Conservation (phyloP, 2,113 vertebrate species). For the Corythornis cristatus region DNA sequence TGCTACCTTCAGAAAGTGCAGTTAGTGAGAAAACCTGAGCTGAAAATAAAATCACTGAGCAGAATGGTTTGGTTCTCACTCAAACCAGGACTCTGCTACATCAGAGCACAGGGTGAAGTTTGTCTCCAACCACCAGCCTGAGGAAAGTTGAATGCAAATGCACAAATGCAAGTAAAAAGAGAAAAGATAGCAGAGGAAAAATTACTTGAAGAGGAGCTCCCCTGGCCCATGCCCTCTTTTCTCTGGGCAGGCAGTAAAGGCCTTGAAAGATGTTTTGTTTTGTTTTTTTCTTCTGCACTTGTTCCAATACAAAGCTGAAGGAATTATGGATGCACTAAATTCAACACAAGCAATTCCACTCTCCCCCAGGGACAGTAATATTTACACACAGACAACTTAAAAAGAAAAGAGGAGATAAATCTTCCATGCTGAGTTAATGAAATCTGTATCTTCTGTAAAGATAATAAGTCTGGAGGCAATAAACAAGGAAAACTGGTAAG, state of each 20-base stretch:
- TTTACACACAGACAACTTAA: constrained; percentile 13
- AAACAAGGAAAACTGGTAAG: neutral
- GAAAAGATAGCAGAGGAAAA: neutral
- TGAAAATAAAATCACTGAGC: too few species aligned
- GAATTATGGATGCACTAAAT: neutral
- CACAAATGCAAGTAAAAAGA: neutral
- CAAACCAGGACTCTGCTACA: neutral
- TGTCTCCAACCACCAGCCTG: neutral
- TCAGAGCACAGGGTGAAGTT: neutral
- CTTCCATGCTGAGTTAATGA: neutral
- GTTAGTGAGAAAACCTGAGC: too few species aligned
- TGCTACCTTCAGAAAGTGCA: too few species aligned
- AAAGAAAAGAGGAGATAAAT: constrained; percentile 10
- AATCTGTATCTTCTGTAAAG: constrained; percentile 14
- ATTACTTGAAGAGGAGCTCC: neutral
- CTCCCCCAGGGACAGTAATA: neutral
- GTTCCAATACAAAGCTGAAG: neutral
- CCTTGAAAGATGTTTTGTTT: neutral
- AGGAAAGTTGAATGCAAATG: neutral
- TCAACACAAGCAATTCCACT: neutral
- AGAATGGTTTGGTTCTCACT: too few species aligned
- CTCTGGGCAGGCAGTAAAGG: neutral
- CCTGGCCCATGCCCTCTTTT: neutral
- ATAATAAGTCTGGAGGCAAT: neutral
- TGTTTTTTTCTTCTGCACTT: neutral